Conservation (phyloP, 2,888 invertebrate genomes). For the Drosophila cyrtoloma region DNA sequence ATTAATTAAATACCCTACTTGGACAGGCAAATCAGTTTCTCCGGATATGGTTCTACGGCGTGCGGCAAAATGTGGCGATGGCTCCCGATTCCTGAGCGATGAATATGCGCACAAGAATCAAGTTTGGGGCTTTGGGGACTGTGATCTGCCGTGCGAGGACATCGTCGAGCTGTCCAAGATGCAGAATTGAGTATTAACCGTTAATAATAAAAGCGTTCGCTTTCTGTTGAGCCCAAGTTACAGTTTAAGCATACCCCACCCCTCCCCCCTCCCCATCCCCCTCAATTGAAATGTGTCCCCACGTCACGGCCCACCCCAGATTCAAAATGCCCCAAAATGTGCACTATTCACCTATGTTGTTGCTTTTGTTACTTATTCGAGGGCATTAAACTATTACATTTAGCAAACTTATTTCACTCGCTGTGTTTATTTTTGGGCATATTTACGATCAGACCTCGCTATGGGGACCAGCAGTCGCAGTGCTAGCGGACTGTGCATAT, state of each 20-base stretch:
- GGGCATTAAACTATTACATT: constrained; percentile 57
- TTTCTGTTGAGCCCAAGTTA: constrained; percentile 55
- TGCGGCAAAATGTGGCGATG: constrained; percentile 88
- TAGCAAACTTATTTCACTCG: neutral
- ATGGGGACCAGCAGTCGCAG: constrained; percentile 5
- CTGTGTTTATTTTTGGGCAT: neutral
- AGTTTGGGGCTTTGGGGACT: constrained; percentile 89
- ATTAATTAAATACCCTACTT: neutral
- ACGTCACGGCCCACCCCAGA: neutral
- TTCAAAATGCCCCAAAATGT: neutral
- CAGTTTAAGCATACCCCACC: constrained; percentile 18
- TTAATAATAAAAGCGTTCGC: constrained; percentile 36
- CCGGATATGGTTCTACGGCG: constrained; percentile 87
- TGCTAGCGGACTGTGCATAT: neutral
- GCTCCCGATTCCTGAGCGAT: constrained; percentile 85
- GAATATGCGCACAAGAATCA: constrained; percentile 83
- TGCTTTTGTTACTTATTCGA: constrained; percentile 55
- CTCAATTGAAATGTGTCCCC: neutral
- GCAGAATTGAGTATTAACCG: constrained; percentile 84
- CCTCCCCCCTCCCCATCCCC: too few relatives aligned
- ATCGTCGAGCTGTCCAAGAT: constrained; percentile 86
- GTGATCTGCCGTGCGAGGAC: constrained; percentile 87
- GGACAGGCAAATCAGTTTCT: constrained; percentile 87
- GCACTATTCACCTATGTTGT: constrained; percentile 21
- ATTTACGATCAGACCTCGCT: constrained; percentile 35